These are phyloP conservation scores for Apeira syringaria DNA, from an alignment of 2,888 invertebrate species.

Conservation along the genomic window DNA sequence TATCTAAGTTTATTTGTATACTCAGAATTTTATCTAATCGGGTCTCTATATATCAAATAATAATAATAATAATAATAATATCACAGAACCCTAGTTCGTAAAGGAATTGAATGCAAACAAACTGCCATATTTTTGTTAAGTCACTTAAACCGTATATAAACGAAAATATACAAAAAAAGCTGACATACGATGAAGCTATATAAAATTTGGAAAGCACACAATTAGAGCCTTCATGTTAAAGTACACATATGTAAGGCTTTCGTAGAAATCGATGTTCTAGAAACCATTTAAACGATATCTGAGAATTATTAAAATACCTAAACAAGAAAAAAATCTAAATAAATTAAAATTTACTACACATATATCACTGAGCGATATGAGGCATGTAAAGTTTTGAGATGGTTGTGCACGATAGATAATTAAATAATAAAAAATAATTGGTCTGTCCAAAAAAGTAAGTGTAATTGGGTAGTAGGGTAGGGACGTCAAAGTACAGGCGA, in stretches of 20 bases:
- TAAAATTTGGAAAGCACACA: slow-evolving; percentile 25
- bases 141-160: slow-evolving; percentile 48
- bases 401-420: slow-evolving; percentile 80
- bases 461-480: slow-evolving; percentile 53
- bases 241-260: slow-evolving; percentile 29
- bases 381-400: slow-evolving; percentile 64
- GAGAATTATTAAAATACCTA: slow-evolving; percentile 25
- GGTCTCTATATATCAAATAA: slow-evolving; percentile 17
- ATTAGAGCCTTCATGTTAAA: slow-evolving; percentile 27
- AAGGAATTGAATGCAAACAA: slow-evolving; percentile 78
- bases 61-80: too few species aligned
- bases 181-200: slow-evolving; percentile 22
- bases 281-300: slow-evolving; percentile 27
- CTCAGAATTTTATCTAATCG: slow-evolving; percentile 1
- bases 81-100: slow-evolving; percentile 40
- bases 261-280: slow-evolving; percentile 31
- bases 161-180: slow-evolving; percentile 52
- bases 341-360: slow-evolving; percentile 20
- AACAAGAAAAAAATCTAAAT: slow-evolving; percentile 22
- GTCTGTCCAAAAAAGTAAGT: slow-evolving; percentile 68
- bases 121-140: slow-evolving; percentile 77
- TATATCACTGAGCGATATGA: slow-evolving; percentile 43
- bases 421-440: slow-evolving; percentile 61
- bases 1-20: too few species aligned
- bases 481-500: slow-evolving; percentile 27